These are phyloP conservation scores for Lepidurus apus DNA, from an alignment of 1,140 invertebrate genomes.

Conservation along the genomic window DNA sequence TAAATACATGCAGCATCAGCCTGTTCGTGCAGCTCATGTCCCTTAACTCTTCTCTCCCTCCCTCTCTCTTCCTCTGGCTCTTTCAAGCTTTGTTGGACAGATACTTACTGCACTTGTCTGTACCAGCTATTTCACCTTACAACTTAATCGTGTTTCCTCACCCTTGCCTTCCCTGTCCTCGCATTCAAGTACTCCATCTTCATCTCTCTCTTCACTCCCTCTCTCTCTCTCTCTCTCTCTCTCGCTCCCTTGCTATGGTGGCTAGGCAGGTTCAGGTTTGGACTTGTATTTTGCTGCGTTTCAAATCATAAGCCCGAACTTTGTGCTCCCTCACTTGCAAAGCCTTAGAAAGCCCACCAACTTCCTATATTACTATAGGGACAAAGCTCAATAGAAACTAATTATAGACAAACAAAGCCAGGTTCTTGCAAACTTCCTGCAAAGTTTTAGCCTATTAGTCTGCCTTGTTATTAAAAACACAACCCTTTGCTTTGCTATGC, in stretches of 20 bases:
- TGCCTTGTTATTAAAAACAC: neutral
- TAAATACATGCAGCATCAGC: constrained; percentile 19
- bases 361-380: neutral
- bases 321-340: neutral
- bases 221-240: neutral
- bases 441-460: neutral
- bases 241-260: neutral
- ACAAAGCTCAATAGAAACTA: neutral
- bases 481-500: neutral
- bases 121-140: neutral
- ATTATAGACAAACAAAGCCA: neutral
- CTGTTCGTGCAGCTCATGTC: neutral
- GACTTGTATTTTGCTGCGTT: neutral
- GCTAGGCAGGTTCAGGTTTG: neutral
- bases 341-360: neutral
- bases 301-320: constrained; percentile 7
- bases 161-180: neutral
- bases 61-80: neutral
- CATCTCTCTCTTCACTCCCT: neutral
- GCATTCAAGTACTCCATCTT: neutral
- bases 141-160: neutral
- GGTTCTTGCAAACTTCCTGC: neutral
- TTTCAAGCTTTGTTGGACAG: constrained; percentile 12
- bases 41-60: constrained; percentile 5
- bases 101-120: neutral